phyloP scores from a whole-genome alignment of 2,113 vertebrate species.

The Cricetomys ansorgei region DNA sequence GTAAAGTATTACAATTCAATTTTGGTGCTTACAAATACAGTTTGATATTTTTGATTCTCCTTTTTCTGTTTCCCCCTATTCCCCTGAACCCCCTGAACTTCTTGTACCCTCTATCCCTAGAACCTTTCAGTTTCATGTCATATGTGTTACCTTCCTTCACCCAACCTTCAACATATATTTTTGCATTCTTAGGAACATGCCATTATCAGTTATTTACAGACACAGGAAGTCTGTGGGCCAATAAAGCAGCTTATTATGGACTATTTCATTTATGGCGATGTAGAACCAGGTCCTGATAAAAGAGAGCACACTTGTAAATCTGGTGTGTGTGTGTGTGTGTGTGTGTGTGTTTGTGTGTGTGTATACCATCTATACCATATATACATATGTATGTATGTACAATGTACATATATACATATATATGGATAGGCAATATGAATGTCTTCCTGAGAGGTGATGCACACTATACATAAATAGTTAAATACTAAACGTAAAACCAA shows the following conservation, averaged over 20 bases:
- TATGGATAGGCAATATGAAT: not conserved
- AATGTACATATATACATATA: rapidly evolving
- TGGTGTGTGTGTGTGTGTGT: not conserved
- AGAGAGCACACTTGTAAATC: not conserved
- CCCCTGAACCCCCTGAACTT: not conserved
- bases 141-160: not conserved
- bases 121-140: not conserved
- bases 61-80: not conserved
- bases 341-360: too few relatives aligned
- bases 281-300: too few relatives aligned
- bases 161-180: not conserved
- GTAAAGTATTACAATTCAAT: too few relatives aligned
- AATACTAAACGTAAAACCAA: not conserved
- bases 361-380: too few relatives aligned
- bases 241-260: too few relatives aligned
- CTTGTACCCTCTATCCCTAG: not conserved
- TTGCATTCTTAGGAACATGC: not conserved
- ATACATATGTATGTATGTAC: not conserved
- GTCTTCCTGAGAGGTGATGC: not conserved
- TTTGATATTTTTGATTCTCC: not conserved
- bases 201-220: not conserved
- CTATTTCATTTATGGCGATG: not conserved
- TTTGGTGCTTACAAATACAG: not conserved
- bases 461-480: not conserved
- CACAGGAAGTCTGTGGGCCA: not conserved